These are phyloP conservation scores for Aplysina aerophoba DNA, from an alignment of 37 sponge, comb jelly and placozoan species.

Conservation along the genomic window DNA sequence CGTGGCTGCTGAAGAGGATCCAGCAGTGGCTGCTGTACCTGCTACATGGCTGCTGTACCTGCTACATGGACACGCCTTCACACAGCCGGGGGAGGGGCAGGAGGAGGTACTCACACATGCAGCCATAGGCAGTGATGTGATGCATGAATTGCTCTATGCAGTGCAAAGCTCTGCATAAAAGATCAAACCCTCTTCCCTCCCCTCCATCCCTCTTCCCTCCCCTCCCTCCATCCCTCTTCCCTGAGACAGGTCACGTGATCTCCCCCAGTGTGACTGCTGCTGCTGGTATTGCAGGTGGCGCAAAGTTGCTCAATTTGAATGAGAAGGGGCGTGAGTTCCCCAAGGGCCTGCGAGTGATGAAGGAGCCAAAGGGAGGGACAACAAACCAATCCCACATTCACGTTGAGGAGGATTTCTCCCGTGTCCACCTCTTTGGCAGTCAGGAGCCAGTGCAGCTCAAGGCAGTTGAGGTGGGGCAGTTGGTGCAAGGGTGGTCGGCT, in stretches of 20 bases:
- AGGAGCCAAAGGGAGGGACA: neutral
- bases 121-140: no score
- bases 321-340: slow-evolving; percentile 76
- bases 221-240: no score
- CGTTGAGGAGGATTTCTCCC: slow-evolving; percentile 24
- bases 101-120: no score
- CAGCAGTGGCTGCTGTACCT: slow-evolving; percentile 49
- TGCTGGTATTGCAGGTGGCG: slow-evolving; percentile 53
- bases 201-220: no score
- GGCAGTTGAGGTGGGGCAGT: slow-evolving; percentile 40
- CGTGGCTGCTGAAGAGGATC: slow-evolving; percentile 62
- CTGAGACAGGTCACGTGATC: no score
- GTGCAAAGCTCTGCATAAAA: slow-evolving; percentile 32
- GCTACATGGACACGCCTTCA: slow-evolving; percentile 28
- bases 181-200: no score
- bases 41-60: no score
- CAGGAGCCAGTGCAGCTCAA: slow-evolving; percentile 6
- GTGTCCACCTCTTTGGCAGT: slow-evolving; percentile 26
- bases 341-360: slow-evolving; percentile 64
- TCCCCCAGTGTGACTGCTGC: slow-evolving; percentile 46
- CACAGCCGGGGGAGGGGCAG: neutral
- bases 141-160: slow-evolving; percentile 41
- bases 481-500: neutral
- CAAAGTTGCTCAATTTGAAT: slow-evolving; percentile 68
- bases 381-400: neutral